These are phyloP conservation scores for Limnephilus rhombicus DNA, from an alignment of 2,888 invertebrate genomes.

Conservation along the genomic window DNA sequence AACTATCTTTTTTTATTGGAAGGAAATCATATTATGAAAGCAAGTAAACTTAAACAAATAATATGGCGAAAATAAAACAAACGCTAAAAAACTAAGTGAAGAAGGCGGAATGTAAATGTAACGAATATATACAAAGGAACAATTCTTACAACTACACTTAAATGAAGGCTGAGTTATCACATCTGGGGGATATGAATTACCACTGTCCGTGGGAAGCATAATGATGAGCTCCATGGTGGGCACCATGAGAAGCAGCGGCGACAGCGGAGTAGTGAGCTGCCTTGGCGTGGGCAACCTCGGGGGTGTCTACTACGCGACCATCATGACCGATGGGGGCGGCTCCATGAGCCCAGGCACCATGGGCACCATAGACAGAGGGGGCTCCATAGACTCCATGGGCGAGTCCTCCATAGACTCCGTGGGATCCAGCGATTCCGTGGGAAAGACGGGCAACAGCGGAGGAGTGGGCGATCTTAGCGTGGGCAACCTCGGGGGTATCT, in stretches of 20 bases:
- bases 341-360: background rate
- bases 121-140: background rate
- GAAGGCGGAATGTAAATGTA: background rate
- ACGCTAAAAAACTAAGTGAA: background rate
- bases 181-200: background rate
- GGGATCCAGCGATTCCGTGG: slow-evolving; percentile 11
- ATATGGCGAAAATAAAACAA: background rate
- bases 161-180: background rate
- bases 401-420: background rate
- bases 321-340: slow-evolving; percentile 58
- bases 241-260: slow-evolving; percentile 45
- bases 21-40: background rate
- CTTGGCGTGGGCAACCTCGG: slow-evolving; percentile 80
- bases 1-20: background rate
- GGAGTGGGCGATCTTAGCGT: slow-evolving; percentile 49
- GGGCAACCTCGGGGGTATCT: slow-evolving; percentile 55
- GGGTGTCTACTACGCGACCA: slow-evolving; percentile 77
- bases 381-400: background rate
- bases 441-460: slow-evolving; percentile 41
- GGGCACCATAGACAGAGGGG: background rate
- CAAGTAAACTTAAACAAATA: background rate
- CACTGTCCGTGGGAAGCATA: background rate
- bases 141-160: background rate
- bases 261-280: slow-evolving; percentile 78
- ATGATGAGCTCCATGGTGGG: slow-evolving; percentile 12